These are phyloP conservation scores for Venturia canescens DNA, from an alignment of 1,140 invertebrate species.

Conservation along the genomic window DNA sequence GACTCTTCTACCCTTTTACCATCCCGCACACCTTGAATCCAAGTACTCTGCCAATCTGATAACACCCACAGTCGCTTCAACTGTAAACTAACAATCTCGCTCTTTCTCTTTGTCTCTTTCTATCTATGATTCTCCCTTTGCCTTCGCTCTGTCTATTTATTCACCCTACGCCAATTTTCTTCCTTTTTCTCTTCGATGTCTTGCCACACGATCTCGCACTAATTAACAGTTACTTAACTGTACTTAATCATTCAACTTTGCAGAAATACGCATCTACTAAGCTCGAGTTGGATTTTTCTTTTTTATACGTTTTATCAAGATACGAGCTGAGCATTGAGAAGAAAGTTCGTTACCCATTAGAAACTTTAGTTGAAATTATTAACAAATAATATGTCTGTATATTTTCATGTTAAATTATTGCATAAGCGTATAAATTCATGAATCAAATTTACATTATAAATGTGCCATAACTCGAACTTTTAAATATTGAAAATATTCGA, in stretches of 20 bases:
- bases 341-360: neutral
- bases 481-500: too few relatives aligned
- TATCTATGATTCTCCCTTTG: neutral
- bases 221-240: constrained; percentile 47
- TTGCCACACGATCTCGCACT: constrained; percentile 36
- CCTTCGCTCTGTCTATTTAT: neutral
- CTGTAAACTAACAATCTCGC: constrained; percentile 33
- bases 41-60: constrained; percentile 50
- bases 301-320: neutral
- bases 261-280: constrained; percentile 21
- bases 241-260: constrained; percentile 29
- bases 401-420: too few relatives aligned
- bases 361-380: too few relatives aligned
- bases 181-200: neutral
- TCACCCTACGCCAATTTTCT: neutral
- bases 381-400: too few relatives aligned
- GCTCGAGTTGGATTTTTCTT: neutral
- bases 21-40: neutral
- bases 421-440: too few relatives aligned
- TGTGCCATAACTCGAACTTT: too few relatives aligned
- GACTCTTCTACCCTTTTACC: constrained; percentile 11
- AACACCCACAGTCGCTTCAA: constrained; percentile 42
- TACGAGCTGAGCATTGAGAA: neutral
- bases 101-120: neutral
- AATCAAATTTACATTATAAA: too few relatives aligned